Base-by-base conservation (phyloP, 2,797 vertebrate species). In the Rousettus madagascariensis region DNA sequence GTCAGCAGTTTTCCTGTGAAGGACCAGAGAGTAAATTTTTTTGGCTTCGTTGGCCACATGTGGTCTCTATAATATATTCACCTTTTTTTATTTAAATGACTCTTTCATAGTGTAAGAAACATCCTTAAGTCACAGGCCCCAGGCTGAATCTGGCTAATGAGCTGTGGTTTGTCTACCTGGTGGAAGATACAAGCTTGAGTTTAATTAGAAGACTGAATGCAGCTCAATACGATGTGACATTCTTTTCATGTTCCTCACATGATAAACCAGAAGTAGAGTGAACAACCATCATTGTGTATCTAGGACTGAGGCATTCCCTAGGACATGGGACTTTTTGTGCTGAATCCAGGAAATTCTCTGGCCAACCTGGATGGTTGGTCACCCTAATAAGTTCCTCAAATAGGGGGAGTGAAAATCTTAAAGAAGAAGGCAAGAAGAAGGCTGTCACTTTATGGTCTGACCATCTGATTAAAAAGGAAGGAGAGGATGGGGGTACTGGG, bases 401-500 rank as follows among this genome's bases (percentile, higher is more conserved):
- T 38, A 11, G 24, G n/a, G 11, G 11, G 86, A 74, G 13, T 24
- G 7, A 86, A 49, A 66, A 43, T 26, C 8, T 86, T 89, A 69
- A 38, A 75, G 9, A 20, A 79, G 4, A 20, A 69, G 2, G 2
- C 2, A 33, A 10, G 88, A 84, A 74, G 33, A 83, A 78, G 57
- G 13, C 16, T 72, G 24, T 36, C 9, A 10, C 2, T 59, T 92
- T 33, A 41, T 28, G 3, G 38, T n/a, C 51, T 95, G n/a, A 74
- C 17, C 16, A 24, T 66, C 72, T 79, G 43, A 33, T 46, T 9
- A 6, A 53, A 89, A 38, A 84, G 3, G 11, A 43, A 12, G 20
- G 24, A 28, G 28, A 43, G 20, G 2, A 10, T 1, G 6, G 2
- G 9, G 15, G 5, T 49, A 15, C 12, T 46, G 5, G 5, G 15